Conservation (phyloP, 1,140 invertebrate genomes). For the Drosophila auraria region DNA sequence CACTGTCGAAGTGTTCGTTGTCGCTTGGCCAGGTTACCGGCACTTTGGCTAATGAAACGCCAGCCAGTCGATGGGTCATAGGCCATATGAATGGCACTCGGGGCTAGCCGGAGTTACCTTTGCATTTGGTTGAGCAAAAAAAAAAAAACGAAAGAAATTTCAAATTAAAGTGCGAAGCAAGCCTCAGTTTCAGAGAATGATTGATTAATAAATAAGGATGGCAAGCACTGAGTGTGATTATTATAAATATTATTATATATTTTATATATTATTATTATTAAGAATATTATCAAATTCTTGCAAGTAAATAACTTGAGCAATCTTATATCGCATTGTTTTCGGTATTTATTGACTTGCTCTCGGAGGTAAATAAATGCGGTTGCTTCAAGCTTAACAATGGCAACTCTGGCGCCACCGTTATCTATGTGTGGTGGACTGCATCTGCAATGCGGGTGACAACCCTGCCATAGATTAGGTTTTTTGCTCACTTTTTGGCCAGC, state of each 20-base stretch:
- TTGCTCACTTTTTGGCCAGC: constrained; percentile 45
- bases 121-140: neutral
- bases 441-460: constrained; percentile 51
- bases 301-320: no score
- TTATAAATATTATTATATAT: no score
- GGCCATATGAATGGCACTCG: constrained; percentile 38
- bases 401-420: constrained; percentile 11
- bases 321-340: no score
- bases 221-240: neutral
- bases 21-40: constrained; percentile 45
- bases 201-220: neutral
- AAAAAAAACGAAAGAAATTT: neutral
- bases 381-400: constrained; percentile 16
- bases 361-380: neutral
- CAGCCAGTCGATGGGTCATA: constrained; percentile 38
- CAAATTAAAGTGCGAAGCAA: neutral
- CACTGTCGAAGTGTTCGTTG: constrained; percentile 42
- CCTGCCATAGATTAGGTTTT: constrained; percentile 43
- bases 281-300: no score
- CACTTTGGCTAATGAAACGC: constrained; percentile 73
- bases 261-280: neutral
- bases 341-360: neutral
- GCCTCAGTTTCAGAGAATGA: no score
- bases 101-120: constrained; percentile 27
- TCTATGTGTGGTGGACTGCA: constrained; percentile 15